Percentiles rank a stretch among this genome's conserved stretches.
phyloP scores from a whole-genome alignment of 2,113 vertebrate species.

The Halichoerus grypus region DNA sequence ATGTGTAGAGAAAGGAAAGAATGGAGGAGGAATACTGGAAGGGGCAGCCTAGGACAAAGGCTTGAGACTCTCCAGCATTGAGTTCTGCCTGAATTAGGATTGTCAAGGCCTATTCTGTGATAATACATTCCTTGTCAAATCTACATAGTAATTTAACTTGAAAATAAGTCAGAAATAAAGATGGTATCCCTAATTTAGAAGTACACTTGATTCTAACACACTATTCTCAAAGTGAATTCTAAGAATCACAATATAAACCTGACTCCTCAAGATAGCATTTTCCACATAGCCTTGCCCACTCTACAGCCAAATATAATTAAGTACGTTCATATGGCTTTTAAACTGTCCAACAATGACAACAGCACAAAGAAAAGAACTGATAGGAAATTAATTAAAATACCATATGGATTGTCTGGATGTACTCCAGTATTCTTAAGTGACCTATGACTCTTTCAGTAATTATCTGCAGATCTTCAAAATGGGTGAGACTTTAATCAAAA shows the following conservation, averaged over 20 bases:
- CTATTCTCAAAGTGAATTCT: conserved; percentile 41
- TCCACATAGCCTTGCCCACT: background rate
- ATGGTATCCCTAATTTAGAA: background rate
- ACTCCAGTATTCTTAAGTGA: conserved; percentile 30
- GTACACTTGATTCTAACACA: conserved; percentile 13
- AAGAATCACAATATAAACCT: conserved; percentile 1
- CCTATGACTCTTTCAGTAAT: conserved; percentile 58
- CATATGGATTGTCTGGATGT: conserved; percentile 16
- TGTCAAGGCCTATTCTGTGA: background rate
- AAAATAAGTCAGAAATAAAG: conserved; percentile 53
- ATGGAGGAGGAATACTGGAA: background rate
- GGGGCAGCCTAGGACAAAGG: background rate
- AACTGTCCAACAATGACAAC: conserved; percentile 30
- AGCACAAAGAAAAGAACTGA: conserved; percentile 35
- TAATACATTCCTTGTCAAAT: background rate
- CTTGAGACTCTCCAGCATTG: background rate
- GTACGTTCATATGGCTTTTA: background rate
- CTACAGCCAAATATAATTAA: conserved; percentile 28
- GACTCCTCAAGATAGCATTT: background rate
- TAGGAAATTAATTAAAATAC: conserved; percentile 65
- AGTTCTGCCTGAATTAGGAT: background rate
- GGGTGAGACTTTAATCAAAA: conserved; percentile 66
- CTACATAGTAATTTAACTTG: background rate
- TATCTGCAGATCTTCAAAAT: conserved; percentile 65
- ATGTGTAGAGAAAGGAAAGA: background rate